phyloP scores from a whole-genome alignment of 2,888 invertebrate genomes.

The Tetranychus truncatus region DNA sequence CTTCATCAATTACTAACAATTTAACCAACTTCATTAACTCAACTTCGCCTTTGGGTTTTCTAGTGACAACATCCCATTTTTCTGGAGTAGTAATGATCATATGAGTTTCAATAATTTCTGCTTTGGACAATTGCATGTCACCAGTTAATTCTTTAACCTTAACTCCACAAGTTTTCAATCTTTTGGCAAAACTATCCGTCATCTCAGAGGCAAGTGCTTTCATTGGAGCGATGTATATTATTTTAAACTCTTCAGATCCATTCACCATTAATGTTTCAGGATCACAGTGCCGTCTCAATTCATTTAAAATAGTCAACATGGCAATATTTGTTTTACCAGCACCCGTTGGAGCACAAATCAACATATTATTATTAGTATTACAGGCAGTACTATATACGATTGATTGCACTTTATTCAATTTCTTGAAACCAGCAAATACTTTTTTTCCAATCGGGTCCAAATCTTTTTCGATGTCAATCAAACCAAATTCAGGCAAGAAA shows the following conservation, averaged over 20 bases:
- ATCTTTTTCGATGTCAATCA: constrained; percentile 17
- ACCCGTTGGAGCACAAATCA: constrained; percentile 96
- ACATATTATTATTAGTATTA: constrained; percentile 81
- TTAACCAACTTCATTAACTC: constrained; percentile 65
- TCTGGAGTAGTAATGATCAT: constrained; percentile 97
- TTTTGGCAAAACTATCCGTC: constrained; percentile 75
- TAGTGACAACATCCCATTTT: constrained; percentile 97
- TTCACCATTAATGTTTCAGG: constrained; percentile 4
- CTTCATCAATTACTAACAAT: constrained; percentile 86
- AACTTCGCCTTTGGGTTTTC: constrained; percentile 66
- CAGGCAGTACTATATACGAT: constrained; percentile 89
- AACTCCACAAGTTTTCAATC: constrained; percentile 58
- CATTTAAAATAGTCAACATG: constrained; percentile 71
- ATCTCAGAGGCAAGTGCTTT: constrained; percentile 97
- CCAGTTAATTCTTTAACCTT: constrained; percentile 81
- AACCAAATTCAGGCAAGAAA: constrained; percentile 7
- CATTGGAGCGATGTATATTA: constrained; percentile 98
- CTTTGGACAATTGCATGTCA: constrained; percentile 88
- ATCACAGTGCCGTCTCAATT: constrained; percentile 41
- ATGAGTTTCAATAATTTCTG: constrained; percentile 78
- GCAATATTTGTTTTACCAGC: constrained; percentile 99
- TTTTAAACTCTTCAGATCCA: constrained; percentile 39
- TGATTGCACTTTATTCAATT: constrained; percentile 81
- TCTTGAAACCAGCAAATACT: constrained; percentile 68
- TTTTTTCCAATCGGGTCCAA: constrained; percentile 54